Evolutionary conservation across 2,113 vertebrate species (phyloP), one percentile per base, ranked within the genome.

Genomic region (Ochotona princeps): DNA sequence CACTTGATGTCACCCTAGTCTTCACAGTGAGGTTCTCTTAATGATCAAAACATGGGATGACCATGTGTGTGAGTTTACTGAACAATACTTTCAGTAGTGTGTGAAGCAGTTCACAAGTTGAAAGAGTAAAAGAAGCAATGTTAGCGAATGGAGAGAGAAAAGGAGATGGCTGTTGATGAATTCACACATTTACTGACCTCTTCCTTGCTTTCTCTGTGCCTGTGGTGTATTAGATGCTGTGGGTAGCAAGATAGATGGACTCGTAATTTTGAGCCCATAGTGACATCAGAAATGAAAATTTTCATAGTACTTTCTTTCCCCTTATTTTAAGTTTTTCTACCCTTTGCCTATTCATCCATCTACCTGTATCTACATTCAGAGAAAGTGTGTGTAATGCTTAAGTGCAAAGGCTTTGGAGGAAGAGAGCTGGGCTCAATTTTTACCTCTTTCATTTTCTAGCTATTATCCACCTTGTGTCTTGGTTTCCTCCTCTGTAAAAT

Each of bases 211-310:
- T 92, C 28, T 49, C 20, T 79, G 26, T 70, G 70, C 26, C 10
- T 30, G 12, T 25, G 7, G 38, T 35, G 75, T n/a, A 8, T 85
- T 80, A 79, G 23, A 80, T 72, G 20, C 23, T 32, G 2, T 49
- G 28, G 8, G 6, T 10, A 35, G 63, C 89, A 81, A 83, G 57
- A 73, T 44, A 81, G 83, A 61, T 21, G 14, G 74, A 72, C 18
- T 7, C 10, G 30, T 9, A 26, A 51, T 63, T 51, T 86, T 72
- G 54, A 47, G 72, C 12, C 51, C 20, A 51, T 17, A 72, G 35
- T 93, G 60, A 83, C 18, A 78, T 51, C 11, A 44, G n/a, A 61
- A 70, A 17, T 65, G 38, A 81, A 96, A 73, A 35, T 74, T 74
- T 93, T 79, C 23, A 9, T 70, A 63, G 28, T 47, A 32, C 11